phyloP scores from a whole-genome alignment of 1,140 invertebrate species.

The Lamellibrachia luymesi region DNA sequence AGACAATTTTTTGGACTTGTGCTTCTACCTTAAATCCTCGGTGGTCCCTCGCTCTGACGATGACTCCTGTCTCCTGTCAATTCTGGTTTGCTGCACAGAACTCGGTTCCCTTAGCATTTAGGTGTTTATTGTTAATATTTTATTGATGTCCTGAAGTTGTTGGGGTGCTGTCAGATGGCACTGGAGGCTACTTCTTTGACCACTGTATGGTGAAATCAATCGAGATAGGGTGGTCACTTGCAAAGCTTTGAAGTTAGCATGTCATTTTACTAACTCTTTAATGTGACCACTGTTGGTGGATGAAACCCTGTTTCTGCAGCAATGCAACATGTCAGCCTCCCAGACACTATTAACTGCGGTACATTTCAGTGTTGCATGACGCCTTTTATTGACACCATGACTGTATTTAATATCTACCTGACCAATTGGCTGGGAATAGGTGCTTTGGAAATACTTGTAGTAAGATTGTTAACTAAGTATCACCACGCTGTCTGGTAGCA shows the following conservation, averaged over 20 bases:
- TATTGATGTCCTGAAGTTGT: neutral
- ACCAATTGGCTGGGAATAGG: neutral
- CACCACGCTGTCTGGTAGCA: neutral
- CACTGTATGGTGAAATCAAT: too few species aligned
- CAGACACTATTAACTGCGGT: neutral
- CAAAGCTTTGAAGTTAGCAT: neutral
- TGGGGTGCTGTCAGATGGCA: neutral
- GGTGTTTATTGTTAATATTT: too few species aligned
- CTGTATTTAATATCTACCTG: neutral
- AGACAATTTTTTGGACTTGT: too few species aligned
- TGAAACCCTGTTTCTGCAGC: too few species aligned
- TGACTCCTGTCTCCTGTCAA: too few species aligned
- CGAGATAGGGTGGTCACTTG: neutral
- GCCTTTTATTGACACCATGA: neutral
- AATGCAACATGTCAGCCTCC: neutral
- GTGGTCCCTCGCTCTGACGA: too few species aligned
- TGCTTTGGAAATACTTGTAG: neutral
- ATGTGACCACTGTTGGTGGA: neutral
- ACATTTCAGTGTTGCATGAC: neutral
- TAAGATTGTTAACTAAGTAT: neutral
- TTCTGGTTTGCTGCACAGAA: too few species aligned
- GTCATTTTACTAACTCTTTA: neutral
- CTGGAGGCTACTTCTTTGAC: neutral
- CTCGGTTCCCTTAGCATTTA: too few species aligned
- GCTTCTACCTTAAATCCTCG: too few species aligned